A percentile compares a stretch with the other conserved stretches of the same genome.
Evolutionary conservation across 1,140 invertebrate genomes (phyloP).

Genomic region (Caenorhabditis remanei): DNA sequence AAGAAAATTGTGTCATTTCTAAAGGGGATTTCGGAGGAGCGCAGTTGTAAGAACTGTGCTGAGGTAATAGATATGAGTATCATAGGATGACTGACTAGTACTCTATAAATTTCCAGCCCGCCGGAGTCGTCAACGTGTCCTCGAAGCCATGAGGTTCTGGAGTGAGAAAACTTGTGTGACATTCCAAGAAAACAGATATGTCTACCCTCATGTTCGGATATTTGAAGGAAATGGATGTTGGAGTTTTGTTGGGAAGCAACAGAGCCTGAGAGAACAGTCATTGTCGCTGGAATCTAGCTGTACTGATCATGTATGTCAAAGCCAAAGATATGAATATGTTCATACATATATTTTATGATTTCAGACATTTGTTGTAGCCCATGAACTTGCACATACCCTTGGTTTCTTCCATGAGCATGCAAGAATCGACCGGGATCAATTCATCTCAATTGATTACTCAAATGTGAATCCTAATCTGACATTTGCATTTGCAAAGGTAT

Average conservation of each 20-base stretch:
- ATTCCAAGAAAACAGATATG: constrained; percentile 25
- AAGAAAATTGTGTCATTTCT: too few species aligned
- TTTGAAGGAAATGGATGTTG: constrained; percentile 46
- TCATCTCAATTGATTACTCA: constrained; percentile 24
- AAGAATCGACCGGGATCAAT: constrained; percentile 4
- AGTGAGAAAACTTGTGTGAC: constrained; percentile 41
- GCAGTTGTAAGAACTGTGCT: too few species aligned
- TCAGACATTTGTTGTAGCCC: constrained; percentile 24
- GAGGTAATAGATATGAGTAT: too few species aligned
- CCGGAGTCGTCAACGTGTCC: not conserved
- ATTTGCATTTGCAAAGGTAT: constrained; percentile 26
- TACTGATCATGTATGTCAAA: constrained; percentile 10
- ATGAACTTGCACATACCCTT: constrained; percentile 15
- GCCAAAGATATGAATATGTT: not conserved
- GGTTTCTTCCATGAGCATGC: constrained; percentile 44
- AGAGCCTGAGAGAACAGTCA: constrained; percentile 5
- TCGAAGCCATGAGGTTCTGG: constrained; percentile 34
- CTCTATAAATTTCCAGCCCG: not conserved
- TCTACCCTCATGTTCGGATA: constrained; percentile 13
- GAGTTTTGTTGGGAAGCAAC: constrained; percentile 50
- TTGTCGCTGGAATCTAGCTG: constrained; percentile 18
- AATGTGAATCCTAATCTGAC: constrained; percentile 41
- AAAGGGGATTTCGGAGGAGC: too few species aligned
- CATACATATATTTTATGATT: not conserved
- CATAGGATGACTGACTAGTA: too few species aligned